Conservation (phyloP, 64 coral and sea anemone species). For the Pachyseris speciosa region DNA sequence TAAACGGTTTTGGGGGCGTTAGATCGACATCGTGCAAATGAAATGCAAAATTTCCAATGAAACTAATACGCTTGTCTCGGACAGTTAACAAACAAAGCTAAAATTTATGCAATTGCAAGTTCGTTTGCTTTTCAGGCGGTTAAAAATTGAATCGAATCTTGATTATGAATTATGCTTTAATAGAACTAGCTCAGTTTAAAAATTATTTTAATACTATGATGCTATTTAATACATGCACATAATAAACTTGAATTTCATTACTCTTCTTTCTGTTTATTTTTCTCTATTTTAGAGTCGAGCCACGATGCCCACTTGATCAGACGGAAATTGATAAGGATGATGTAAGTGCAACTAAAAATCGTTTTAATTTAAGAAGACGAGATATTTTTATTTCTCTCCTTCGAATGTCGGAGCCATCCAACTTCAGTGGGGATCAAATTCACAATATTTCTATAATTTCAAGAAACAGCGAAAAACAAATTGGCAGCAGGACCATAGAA, state of each 20-base stretch:
- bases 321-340: conserved; percentile 24
- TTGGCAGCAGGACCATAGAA: too few relatives aligned
- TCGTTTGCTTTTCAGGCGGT: neutral
- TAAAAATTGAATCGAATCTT: neutral
- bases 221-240: neutral
- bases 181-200: too few relatives aligned
- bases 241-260: neutral
- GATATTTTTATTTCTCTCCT: too few relatives aligned
- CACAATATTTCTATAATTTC: too few relatives aligned
- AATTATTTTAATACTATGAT: too few relatives aligned
- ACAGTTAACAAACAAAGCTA: neutral
- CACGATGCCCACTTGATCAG: conserved; percentile 28
- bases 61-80: neutral
- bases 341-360: neutral
- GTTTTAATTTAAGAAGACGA: conserved; percentile 5
- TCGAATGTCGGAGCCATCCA: too few relatives aligned
- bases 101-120: neutral
- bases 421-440: too few relatives aligned
- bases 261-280: neutral
- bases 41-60: neutral
- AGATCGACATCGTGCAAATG: neutral
- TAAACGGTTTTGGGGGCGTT: neutral
- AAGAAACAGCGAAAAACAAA: too few relatives aligned
- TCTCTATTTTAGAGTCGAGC: neutral
- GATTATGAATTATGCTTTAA: neutral